Percentiles rank a stretch among this genome's conserved stretches.
Evolutionary conservation across 2,888 invertebrate genomes (phyloP).

Genomic region (Drosophila macrospina): DNA sequence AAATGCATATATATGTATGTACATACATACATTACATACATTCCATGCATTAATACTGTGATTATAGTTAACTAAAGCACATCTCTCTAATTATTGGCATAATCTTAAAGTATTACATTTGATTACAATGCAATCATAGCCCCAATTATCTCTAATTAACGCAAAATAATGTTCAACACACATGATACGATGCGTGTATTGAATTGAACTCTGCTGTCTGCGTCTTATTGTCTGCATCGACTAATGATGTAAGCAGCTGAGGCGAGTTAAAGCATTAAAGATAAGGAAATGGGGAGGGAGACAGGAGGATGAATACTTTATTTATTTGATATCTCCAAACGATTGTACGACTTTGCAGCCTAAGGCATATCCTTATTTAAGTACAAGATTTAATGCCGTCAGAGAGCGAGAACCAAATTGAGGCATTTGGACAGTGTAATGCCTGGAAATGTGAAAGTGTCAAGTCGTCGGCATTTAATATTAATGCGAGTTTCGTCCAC

Average conservation of each 20-base stretch:
- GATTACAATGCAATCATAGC: too few species aligned
- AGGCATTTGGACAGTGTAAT: conserved; percentile 7
- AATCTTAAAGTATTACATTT: too few species aligned
- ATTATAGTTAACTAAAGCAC: not conserved
- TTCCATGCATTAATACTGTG: not conserved
- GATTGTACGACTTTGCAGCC: conserved; percentile 6
- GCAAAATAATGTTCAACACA: too few species aligned
- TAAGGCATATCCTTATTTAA: conserved; percentile 14
- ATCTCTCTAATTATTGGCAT: not conserved
- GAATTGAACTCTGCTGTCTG: too few species aligned
- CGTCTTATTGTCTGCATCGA: too few species aligned
- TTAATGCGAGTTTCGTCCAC: conserved; percentile 37
- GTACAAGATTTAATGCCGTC: conserved; percentile 2
- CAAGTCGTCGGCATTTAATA: conserved; percentile 40
- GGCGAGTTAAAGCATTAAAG: too few species aligned
- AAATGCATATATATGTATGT: not conserved
- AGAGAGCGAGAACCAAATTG: not conserved
- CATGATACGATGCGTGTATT: too few species aligned
- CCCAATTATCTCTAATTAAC: too few species aligned
- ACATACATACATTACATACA: too few species aligned
- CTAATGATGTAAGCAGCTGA: too few species aligned
- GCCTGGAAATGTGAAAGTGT: conserved; percentile 15
- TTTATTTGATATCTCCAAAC: not conserved
- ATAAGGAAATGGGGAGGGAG: too few species aligned
- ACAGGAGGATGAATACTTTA: too few species aligned